Conservation (phyloP, 2,113 vertebrate genomes). For the Chaetorhynchus papuensis region DNA sequence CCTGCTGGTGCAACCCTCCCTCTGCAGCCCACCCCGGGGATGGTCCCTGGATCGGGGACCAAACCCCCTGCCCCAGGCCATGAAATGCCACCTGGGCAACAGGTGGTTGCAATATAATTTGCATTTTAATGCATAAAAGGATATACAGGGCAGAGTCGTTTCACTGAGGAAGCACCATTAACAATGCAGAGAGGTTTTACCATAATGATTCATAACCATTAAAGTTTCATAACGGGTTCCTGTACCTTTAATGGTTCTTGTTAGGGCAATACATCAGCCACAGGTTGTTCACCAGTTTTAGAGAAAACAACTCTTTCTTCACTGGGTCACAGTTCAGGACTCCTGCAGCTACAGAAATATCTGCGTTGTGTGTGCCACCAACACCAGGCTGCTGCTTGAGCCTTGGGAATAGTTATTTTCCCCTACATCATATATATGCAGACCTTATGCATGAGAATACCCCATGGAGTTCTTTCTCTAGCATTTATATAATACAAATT, state of each 20-base stretch:
- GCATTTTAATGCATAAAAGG: not conserved
- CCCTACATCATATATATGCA: too few species aligned
- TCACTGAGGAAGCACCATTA: rapidly evolving
- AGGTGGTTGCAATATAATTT: rapidly evolving
- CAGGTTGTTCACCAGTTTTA: rapidly evolving
- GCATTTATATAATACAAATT: not conserved
- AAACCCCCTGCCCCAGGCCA: too few species aligned
- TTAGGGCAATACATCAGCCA: rapidly evolving
- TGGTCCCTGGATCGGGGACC: rapidly evolving
- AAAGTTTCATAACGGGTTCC: not conserved
- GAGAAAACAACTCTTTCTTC: not conserved
- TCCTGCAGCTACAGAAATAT: not conserved
- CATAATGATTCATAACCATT: not conserved
- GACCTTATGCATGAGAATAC: not conserved
- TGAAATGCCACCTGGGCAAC: not conserved
- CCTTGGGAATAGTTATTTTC: not conserved
- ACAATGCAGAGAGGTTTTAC: not conserved
- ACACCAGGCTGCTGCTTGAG: not conserved
- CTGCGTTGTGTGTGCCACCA: not conserved
- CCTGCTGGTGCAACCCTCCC: not conserved
- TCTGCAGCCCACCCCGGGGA: not conserved
- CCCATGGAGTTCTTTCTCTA: not conserved
- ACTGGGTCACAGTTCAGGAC: too few species aligned
- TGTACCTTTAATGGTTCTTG: rapidly evolving
- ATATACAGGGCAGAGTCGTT: rapidly evolving